Percentiles rank a stretch among this genome's conserved stretches.
These are phyloP conservation scores for Callitettix versicolor DNA, from an alignment of 1,140 invertebrate species.

Conservation along the genomic window DNA sequence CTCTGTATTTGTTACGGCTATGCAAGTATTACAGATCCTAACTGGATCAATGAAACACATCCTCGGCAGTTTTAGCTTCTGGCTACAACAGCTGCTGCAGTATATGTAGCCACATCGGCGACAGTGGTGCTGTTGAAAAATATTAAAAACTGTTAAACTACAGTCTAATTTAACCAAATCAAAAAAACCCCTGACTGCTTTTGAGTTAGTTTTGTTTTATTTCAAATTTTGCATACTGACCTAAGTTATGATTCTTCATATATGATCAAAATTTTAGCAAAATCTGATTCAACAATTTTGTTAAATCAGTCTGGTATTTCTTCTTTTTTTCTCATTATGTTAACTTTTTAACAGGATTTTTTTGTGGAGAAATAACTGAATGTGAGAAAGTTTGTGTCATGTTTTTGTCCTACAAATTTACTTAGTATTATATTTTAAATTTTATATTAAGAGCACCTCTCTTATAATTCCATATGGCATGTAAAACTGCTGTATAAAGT, in stretches of 20 bases:
- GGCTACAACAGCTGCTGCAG: constrained; percentile 38
- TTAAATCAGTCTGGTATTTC: background rate
- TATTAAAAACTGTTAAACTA: too few species aligned
- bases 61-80: constrained; percentile 34
- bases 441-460: too few species aligned
- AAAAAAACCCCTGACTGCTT: background rate
- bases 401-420: too few species aligned
- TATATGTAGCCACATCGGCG: constrained; percentile 44
- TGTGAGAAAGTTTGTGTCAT: too few species aligned
- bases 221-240: too few species aligned
- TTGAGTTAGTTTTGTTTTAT: background rate
- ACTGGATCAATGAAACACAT: constrained; percentile 48
- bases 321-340: background rate
- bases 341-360: background rate
- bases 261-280: too few species aligned
- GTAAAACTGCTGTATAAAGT: too few species aligned
- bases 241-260: too few species aligned
- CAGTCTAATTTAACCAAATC: constrained; percentile 7
- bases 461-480: too few species aligned
- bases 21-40: constrained; percentile 36
- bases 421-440: too few species aligned
- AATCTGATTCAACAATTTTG: background rate
- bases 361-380: constrained; percentile 8
- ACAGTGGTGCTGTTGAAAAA: constrained; percentile 42
- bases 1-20: constrained; percentile 35